Evolutionary conservation across 2,888 invertebrate species (phyloP), one percentile per base, ranked within the genome.

Genomic region (Galeopsomyia nigrocyanea): DNA sequence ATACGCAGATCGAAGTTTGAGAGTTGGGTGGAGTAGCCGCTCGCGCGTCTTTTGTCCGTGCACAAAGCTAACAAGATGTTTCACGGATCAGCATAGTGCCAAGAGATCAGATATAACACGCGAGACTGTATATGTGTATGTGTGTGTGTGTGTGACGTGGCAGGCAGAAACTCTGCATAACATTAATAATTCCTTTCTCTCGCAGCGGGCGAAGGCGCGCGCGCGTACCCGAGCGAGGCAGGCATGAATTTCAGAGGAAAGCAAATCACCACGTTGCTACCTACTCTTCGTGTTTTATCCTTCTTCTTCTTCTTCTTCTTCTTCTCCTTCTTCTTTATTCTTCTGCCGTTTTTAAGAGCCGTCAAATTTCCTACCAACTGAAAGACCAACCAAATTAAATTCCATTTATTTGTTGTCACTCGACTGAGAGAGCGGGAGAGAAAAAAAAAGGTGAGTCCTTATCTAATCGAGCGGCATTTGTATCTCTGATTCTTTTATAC

Each of bases 21-120:
- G 39, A 39, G 51, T 21, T 53, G 63, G 53, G 68, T 68, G 68
- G 63, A 71, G 60, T 31, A 26, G 56, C 49, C 6, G 51, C 68
- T 68, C 55, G 17, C 55, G 49, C 58, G 68, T 21, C 63, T 56
- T 64, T 74, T 74, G 74, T 74, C 71, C 71, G 60, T n/a, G 60
- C 58, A 74, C 71, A 74, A 74, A 71, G 81, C 80, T 84, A 84
- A 84, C 83, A 82, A 83, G 84, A 83, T 82, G 82, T 84, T 83
- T 84, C 82, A 83, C 82, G 83, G 82, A 83, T 84, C 83, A 81
- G 76, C 81, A 77, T 82, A 80, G 81, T 79, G 81, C 78, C 81
- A 76, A 79, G 79, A 77, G 81, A 83, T 84, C 80, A 78, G 80
- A 82, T 80, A 81, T 53, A 66, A 49, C 65, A 53, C 79, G 80